Conservation (phyloP, 92 coral and sea anemone species). For the Diadumene lineata region DNA sequence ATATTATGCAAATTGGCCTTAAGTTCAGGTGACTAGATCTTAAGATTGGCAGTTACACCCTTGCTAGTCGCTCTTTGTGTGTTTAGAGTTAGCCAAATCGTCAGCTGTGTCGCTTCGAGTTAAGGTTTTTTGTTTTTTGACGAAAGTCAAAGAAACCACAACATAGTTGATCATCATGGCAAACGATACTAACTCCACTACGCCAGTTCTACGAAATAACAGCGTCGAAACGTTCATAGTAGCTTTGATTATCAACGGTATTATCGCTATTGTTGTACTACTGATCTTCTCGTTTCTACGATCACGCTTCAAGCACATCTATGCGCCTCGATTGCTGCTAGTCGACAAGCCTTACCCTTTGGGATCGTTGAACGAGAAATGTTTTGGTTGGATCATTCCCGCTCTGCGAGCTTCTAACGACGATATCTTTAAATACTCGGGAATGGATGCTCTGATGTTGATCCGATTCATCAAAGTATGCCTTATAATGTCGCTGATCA, state of each 20-base stretch:
- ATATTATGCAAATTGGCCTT: conserved; percentile 31
- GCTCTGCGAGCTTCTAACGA: conserved; percentile 86
- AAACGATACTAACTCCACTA: not conserved
- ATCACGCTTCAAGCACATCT: conserved; percentile 67
- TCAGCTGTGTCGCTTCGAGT: not conserved
- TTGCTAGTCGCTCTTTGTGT: not conserved
- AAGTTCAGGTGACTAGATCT: not conserved
- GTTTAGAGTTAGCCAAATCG: not conserved
- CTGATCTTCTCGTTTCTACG: conserved; percentile 79
- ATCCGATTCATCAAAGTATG: conserved; percentile 79
- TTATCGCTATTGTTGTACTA: conserved; percentile 54
- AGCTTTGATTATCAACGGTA: conserved; percentile 69
- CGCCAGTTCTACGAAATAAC: conserved; percentile 16
- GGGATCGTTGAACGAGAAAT: conserved; percentile 71
- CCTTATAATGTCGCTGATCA: conserved; percentile 67
- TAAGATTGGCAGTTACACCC: conserved; percentile 20
- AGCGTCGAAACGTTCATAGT: conserved; percentile 65
- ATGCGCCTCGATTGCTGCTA: conserved; percentile 85
- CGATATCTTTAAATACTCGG: conserved; percentile 77
- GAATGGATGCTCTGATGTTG: conserved; percentile 88
- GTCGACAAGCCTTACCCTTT: conserved; percentile 72
- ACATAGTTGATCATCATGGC: conserved; percentile 9
- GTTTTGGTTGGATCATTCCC: conserved; percentile 87
- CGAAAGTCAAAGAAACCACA: not conserved
- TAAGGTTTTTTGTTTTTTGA: not conserved